Percentiles rank a stretch among this genome's conserved stretches.
Conservation (phyloP, 2,888 invertebrate species). For the Antheraea yamamai region DNA sequence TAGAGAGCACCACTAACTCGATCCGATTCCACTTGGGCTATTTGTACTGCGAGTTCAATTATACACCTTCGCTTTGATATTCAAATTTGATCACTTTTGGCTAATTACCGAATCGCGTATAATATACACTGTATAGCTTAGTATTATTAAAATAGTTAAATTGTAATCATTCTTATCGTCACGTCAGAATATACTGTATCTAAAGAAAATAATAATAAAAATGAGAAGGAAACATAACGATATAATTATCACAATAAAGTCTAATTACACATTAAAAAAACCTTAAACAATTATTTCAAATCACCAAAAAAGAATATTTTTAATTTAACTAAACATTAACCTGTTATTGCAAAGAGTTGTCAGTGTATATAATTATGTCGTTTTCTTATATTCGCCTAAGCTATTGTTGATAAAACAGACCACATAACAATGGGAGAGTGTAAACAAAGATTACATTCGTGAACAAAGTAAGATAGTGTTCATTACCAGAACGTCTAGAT, state of each 20-base stretch:
- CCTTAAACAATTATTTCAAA: too few species aligned
- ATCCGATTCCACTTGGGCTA: constrained; percentile 77
- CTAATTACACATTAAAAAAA: too few species aligned
- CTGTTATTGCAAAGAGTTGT: too few species aligned
- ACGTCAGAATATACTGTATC: neutral
- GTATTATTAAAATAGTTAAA: neutral
- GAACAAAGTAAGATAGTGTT: too few species aligned
- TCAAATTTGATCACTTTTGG: constrained; percentile 76
- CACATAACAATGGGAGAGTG: too few species aligned
- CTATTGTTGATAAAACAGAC: too few species aligned
- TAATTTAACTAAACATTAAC: too few species aligned
- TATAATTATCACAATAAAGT: neutral
- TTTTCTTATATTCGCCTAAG: too few species aligned
- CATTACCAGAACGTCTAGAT: too few species aligned
- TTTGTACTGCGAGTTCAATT: constrained; percentile 78
- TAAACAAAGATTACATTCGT: too few species aligned
- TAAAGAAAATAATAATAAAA: neutral
- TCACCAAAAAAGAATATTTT: too few species aligned
- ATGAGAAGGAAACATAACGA: neutral
- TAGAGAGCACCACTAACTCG: constrained; percentile 71
- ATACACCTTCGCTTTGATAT: constrained; percentile 76
- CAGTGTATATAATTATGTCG: too few species aligned
- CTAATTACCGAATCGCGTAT: constrained; percentile 69
- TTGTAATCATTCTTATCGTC: neutral
- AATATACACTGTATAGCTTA: neutral